Conservation (phyloP, 1,140 invertebrate species). For the Acyrthosiphon pisum region DNA sequence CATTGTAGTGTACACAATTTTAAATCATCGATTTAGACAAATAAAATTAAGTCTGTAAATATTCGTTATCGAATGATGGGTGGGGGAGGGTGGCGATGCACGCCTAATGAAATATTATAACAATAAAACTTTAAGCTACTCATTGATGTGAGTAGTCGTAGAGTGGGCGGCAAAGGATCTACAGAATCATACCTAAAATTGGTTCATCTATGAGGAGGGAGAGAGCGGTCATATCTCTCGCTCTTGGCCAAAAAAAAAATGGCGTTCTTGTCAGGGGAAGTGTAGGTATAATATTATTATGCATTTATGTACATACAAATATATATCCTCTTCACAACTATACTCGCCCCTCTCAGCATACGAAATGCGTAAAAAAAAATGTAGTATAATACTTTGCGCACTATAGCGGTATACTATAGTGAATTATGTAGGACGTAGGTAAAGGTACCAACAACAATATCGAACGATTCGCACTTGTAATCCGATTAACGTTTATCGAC, state of each 20-base stretch:
- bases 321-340: neutral
- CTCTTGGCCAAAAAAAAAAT: neutral
- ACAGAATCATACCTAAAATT: neutral
- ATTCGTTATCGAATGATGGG: neutral
- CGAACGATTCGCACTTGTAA: neutral
- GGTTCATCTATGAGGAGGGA: neutral
- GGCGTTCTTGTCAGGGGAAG: neutral
- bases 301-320: neutral
- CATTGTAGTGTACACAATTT: neutral
- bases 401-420: neutral
- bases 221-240: neutral
- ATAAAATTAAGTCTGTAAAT: neutral
- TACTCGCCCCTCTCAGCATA: neutral
- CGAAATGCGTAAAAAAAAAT: neutral
- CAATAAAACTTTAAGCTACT: neutral
- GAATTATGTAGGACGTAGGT: too few relatives aligned
- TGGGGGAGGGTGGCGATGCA: neutral
- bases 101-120: neutral
- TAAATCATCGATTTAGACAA: neutral
- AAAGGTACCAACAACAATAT: neutral
- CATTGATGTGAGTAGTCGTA: neutral
- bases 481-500: neutral
- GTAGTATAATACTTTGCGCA: neutral
- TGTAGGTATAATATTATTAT: too few relatives aligned
- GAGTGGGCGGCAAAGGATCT: too few relatives aligned